phyloP scores from a whole-genome alignment of 2,888 invertebrate species.

The Phragmatobia fuliginosa region DNA sequence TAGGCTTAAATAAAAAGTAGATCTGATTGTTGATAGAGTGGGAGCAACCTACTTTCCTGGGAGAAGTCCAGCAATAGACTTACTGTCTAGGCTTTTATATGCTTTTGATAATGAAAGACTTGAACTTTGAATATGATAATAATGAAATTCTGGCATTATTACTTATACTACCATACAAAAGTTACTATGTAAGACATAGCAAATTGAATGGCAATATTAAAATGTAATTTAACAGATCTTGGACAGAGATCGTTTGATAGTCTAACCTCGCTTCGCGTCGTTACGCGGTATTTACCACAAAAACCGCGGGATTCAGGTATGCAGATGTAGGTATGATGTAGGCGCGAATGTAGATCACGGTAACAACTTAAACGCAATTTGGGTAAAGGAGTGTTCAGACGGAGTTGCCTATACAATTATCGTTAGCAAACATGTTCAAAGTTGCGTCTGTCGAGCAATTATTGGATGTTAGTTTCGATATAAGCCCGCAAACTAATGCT shows the following conservation, averaged over 20 bases:
- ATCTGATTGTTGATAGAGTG: neutral
- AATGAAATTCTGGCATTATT: neutral
- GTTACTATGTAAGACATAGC: neutral
- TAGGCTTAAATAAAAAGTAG: too few species aligned
- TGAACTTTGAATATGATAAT: too few species aligned
- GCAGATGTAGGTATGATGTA: too few species aligned
- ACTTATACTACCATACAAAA: neutral
- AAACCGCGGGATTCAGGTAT: too few species aligned
- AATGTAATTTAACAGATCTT: neutral
- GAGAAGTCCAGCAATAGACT: too few species aligned
- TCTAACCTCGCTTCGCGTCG: too few species aligned
- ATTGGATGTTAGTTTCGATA: conserved; percentile 37
- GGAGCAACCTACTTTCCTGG: too few species aligned
- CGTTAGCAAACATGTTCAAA: conserved; percentile 32
- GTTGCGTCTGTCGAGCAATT: conserved; percentile 28
- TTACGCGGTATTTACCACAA: too few species aligned
- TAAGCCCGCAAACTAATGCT: conserved; percentile 12
- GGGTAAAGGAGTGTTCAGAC: conserved; percentile 19
- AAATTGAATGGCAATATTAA: neutral
- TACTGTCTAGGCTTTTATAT: too few species aligned
- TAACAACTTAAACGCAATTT: conserved; percentile 28
- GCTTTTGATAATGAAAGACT: neutral
- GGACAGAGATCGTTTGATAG: neutral
- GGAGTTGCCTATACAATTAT: conserved; percentile 37
- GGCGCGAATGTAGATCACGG: neutral